Conservation (phyloP, 2,888 invertebrate species). For the Geophilus truncorum region DNA sequence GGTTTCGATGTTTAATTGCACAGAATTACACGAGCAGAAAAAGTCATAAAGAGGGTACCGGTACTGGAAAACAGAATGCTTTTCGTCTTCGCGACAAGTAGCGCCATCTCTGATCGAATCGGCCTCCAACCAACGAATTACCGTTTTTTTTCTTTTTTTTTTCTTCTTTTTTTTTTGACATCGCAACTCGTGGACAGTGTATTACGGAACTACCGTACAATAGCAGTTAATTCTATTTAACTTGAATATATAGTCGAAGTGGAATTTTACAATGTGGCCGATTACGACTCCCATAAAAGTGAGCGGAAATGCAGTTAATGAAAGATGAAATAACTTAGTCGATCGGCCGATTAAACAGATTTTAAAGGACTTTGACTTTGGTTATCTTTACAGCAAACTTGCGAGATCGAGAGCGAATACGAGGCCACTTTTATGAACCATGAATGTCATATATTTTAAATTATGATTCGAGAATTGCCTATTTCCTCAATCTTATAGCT, state of each 20-base stretch:
- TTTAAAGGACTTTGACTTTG: background rate
- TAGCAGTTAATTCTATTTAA: too few species aligned
- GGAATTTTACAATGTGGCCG: too few species aligned
- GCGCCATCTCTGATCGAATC: background rate
- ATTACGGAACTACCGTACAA: too few species aligned
- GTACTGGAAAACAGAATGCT: background rate
- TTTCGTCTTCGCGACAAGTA: background rate
- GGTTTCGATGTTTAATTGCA: too few species aligned
- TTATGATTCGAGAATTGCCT: background rate
- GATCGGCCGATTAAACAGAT: background rate
- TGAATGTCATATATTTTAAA: background rate
- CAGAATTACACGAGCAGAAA: too few species aligned
- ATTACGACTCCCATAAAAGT: background rate
- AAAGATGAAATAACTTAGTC: background rate
- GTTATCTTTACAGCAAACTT: background rate
- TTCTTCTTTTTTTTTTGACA: too few species aligned
- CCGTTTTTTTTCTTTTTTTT: too few species aligned
- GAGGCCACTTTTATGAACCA: background rate
- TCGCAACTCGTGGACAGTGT: too few species aligned
- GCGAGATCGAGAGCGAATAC: background rate
- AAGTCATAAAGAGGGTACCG: too few species aligned
- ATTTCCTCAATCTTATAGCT: background rate
- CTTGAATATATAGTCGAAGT: too few species aligned
- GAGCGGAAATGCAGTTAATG: background rate
- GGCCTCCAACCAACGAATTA: too few species aligned